A percentile compares a stretch with the other conserved stretches of the same genome.
Evolutionary conservation across 1,140 invertebrate genomes (phyloP).

Genomic region (Meloidogyne floridensis): DNA sequence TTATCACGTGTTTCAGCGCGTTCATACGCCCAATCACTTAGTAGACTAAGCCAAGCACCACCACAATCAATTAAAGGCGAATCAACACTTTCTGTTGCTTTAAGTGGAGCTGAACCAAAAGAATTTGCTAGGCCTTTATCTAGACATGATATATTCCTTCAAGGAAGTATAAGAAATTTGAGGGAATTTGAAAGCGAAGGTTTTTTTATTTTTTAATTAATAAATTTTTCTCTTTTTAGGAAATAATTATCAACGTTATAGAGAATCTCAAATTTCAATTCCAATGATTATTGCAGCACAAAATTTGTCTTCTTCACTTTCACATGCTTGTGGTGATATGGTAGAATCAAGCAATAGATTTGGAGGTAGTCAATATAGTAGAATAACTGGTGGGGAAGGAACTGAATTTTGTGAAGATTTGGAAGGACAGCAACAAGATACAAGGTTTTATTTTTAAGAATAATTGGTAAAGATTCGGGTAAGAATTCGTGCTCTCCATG

Average conservation of each 20-base stretch:
- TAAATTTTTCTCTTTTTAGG: constrained; percentile 35
- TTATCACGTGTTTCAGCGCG: constrained; percentile 57
- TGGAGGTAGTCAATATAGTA: constrained; percentile 52
- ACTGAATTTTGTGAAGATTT: constrained; percentile 30
- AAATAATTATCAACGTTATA: constrained; percentile 47
- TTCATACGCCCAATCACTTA: constrained; percentile 60
- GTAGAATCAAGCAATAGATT: constrained; percentile 42
- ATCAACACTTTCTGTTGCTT: constrained; percentile 57
- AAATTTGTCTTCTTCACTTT: constrained; percentile 39
- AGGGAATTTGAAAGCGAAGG: constrained; percentile 63
- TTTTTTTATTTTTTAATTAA: constrained; percentile 24
- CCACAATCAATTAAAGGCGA: constrained; percentile 43
- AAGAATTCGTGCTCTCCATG: too few relatives aligned
- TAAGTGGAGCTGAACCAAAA: constrained; percentile 61
- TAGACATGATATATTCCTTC: constrained; percentile 61
- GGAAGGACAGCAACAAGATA: not conserved
- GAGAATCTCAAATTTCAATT: constrained; percentile 64
- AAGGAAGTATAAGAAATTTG: constrained; percentile 62
- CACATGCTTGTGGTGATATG: constrained; percentile 42
- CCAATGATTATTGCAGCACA: constrained; percentile 56
- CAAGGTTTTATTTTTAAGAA: constrained; percentile 16
- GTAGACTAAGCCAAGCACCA: constrained; percentile 51
- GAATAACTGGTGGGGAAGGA: constrained; percentile 46
- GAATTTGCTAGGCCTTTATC: constrained; percentile 60
- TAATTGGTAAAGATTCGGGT: not conserved